A percentile compares a stretch with the other conserved stretches of the same genome.
phyloP scores from a whole-genome alignment of 2,113 vertebrate species.

The Synchiropus splendidus region DNA sequence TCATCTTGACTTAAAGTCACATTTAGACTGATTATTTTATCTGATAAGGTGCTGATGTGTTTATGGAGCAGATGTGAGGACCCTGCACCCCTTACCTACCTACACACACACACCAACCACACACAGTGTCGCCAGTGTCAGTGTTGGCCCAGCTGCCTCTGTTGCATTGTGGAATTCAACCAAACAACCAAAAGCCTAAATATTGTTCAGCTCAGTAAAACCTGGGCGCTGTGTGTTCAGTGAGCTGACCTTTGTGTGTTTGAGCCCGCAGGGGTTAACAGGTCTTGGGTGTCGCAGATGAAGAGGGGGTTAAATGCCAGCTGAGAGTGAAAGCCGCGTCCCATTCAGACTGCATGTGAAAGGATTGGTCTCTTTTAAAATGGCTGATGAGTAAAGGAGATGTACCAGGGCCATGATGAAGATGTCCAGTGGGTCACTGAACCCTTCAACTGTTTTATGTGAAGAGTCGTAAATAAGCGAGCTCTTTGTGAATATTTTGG shows the following conservation, averaged over 20 bases:
- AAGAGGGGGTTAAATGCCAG: constrained; percentile 34
- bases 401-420: constrained; percentile 31
- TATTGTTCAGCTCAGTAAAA: constrained; percentile 41
- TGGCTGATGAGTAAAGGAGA: constrained; percentile 43
- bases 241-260: constrained; percentile 32
- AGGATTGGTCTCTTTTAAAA: constrained; percentile 48
- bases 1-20: no score
- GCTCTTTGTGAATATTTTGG: no score
- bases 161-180: constrained; percentile 34
- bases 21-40: no score
- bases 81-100: no score
- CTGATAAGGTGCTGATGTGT: no score
- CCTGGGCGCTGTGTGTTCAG: constrained; percentile 10
- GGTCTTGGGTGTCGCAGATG: constrained; percentile 46
- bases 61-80: no score
- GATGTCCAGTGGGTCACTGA: constrained; percentile 35
- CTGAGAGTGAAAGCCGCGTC: constrained; percentile 38
- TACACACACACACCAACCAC: no score
- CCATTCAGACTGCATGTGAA: constrained; percentile 44
- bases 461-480: neutral
- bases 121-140: constrained; percentile 4
- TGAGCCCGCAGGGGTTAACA: constrained; percentile 42
- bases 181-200: constrained; percentile 34
- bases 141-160: constrained; percentile 39
- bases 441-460: constrained; percentile 4